Evolutionary conservation across 2,797 vertebrate species (phyloP), one percentile per base, ranked within the genome.

Genomic region (Typhlichthys subterraneus): DNA sequence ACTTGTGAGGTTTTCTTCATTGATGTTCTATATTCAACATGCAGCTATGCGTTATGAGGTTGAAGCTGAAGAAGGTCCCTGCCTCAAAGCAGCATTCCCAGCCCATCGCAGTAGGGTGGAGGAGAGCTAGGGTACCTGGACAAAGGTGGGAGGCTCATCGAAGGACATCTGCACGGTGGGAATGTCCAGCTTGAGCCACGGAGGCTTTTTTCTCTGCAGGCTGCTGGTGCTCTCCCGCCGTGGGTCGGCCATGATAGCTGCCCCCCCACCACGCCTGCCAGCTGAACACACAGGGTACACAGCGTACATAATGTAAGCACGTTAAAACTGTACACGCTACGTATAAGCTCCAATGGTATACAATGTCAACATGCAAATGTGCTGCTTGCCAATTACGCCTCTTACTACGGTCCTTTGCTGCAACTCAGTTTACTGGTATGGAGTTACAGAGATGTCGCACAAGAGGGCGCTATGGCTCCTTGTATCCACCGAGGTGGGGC

Each of bases 181-280:
- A 82, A 99, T 99, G 89, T 99, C 96, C 87, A 99, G 90, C 77
- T 93, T 93, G 51, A 99, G 91, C 96, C 98, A 98, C 29, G 98
- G 96, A 0, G 98, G 98, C 83, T 99, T 99, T 89, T 99, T 99
- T 83, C 95, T 92, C 90, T 99, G 98, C 75, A 99, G 92, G 82
- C 97, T 99, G 93, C 97, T 99, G 0, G 94, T 95, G 91, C 95
- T 97, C 85, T 96, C 96, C 14, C 92, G 90, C 58, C 92, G 90
- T 8, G 55, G 87, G 89, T 98, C 98, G 65, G 94, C 93, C 98
- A 99, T 99, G 61, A 81, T 92, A 88, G 84, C 79, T 58, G 81
- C 75, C 77, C 77, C 82, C 75, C 77, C 79, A 68, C 80, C 77
- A 84, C 84, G 82, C 90, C 88, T 88, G 88, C 92, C 95, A 95